phyloP scores from a whole-genome alignment of 2,888 invertebrate species.

The Eupithecia centaureata region DNA sequence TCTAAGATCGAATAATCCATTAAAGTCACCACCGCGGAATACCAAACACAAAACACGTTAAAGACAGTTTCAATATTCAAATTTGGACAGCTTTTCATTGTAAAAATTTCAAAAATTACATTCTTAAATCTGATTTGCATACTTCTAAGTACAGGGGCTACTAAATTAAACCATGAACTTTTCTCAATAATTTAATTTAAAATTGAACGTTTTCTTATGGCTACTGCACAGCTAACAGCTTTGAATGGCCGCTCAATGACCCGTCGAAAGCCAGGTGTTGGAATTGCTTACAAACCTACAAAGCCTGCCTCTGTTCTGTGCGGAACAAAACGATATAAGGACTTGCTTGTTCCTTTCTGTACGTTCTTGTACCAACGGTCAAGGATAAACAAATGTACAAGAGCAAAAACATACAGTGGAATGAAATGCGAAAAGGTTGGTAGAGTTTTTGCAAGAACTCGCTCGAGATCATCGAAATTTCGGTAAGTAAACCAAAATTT shows the following conservation, averaged over 20 bases:
- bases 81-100: background rate
- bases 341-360: constrained; percentile 35
- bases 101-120: background rate
- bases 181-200: background rate
- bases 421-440: background rate
- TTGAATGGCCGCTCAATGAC: constrained; percentile 36
- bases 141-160: background rate
- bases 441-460: background rate
- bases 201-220: constrained; percentile 22
- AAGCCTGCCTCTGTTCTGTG: constrained; percentile 41
- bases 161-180: background rate
- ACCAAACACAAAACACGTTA: background rate
- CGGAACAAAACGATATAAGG: constrained; percentile 44
- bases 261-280: constrained; percentile 43
- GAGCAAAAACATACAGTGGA: background rate
- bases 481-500: background rate
- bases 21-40: background rate
- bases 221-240: constrained; percentile 13
- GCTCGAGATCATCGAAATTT: background rate
- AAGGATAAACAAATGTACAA: background rate
- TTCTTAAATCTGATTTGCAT: background rate
- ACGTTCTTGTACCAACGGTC: constrained; percentile 3
- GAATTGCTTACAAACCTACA: constrained; percentile 42
- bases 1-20: too few relatives aligned
- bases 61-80: too few relatives aligned